Evolutionary conservation across 2,888 invertebrate species (phyloP), one percentile per base, ranked within the genome.

Genomic region (Osmoderma eremita): DNA sequence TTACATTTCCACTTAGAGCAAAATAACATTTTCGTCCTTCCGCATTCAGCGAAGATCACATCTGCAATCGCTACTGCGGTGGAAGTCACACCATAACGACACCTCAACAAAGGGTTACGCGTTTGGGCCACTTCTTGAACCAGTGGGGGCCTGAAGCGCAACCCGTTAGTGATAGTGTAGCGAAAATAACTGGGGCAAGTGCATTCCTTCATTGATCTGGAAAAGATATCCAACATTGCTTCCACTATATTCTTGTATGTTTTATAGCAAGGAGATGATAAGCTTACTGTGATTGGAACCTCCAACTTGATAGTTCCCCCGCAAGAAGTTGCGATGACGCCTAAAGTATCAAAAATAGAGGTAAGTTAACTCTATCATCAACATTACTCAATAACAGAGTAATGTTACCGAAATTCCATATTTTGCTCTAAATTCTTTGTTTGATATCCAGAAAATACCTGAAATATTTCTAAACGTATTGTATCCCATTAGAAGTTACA

Each of bases 61-160:
- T 89, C 1, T 88, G 89, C 78, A 90, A 88, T 79, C 89, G 93
- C 0, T 92, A 92, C 78, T 91, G 91, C 72, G 93, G 93, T 22
- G 93, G 93, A 0, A 88, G 89, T 67, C 92, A 93, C 78, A 93
- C 93, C 0, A 82, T 86, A 10, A 89, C 91, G 15, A 90, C 90
- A 0, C 87, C 91, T 0, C 88, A 88, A 68, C 92, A 92, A 77
- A 86, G 90, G 70, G 87, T 91, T n/a, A 85, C 87, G 8, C 82
- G 88, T 6, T 77, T 86, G 51, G 89, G 89, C 0, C 88, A 90
- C 79, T 90, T 88, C 79, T 78, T 88, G 67, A 86, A 84, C 74
- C 88, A 89, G 74, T 89, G 88, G 88, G 89, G 88, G 0, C 88
- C 88, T 0, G 87, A 89, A 45, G 51, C 68, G 5, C 68, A 67